Percentiles rank a stretch among this genome's conserved stretches.
phyloP scores from a whole-genome alignment of 2,113 vertebrate species.

The Gallinago jamesoni region DNA sequence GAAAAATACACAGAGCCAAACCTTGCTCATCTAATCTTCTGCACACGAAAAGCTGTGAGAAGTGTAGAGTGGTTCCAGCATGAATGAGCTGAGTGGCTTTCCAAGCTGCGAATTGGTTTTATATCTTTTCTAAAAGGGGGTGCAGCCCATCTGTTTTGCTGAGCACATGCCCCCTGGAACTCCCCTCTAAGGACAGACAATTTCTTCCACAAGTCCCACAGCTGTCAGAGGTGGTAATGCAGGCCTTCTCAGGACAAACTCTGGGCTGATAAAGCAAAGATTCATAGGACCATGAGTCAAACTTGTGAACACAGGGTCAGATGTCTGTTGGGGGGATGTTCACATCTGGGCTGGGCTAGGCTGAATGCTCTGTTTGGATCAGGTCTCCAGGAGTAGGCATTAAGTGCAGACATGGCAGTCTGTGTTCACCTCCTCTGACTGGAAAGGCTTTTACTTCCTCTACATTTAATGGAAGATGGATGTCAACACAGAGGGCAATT shows the following conservation, averaged over 20 bases:
- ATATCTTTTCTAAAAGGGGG: neutral
- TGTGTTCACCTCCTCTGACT: neutral
- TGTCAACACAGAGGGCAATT: neutral
- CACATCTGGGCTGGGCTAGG: neutral
- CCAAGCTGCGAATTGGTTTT: neutral
- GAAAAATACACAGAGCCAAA: neutral
- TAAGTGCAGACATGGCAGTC: neutral
- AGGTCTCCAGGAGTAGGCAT: neutral
- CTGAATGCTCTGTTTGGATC: neutral
- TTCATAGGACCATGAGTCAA: neutral
- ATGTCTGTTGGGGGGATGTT: neutral
- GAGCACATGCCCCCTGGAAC: neutral
- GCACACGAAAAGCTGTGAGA: neutral
- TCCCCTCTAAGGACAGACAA: neutral
- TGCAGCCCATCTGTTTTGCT: neutral
- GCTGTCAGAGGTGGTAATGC: rapidly evolving
- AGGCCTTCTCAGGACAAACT: neutral
- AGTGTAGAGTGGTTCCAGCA: neutral
- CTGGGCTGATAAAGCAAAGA: neutral
- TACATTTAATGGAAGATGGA: neutral
- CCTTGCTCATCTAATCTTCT: neutral
- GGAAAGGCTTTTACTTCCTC: neutral
- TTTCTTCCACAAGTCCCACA: neutral
- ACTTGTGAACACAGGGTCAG: neutral
- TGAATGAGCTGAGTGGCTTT: neutral